Conservation (phyloP, 1,140 invertebrate species). For the Caenorhabditis elegans region DNA sequence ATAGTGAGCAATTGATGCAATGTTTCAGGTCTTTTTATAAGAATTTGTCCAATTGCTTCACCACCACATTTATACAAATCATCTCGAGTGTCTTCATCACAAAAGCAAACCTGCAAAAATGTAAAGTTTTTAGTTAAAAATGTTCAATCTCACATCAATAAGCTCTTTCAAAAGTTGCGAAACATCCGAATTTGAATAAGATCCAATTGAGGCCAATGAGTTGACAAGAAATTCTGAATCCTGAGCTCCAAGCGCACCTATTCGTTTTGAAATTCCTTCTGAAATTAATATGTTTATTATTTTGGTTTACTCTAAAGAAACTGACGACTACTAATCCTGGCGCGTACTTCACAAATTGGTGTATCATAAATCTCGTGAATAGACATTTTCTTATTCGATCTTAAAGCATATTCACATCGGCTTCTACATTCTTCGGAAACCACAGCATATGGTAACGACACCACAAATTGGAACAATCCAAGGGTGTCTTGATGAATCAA, state of each 20-base stretch:
- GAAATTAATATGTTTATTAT: no score
- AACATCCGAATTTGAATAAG: slow-evolving; percentile 30
- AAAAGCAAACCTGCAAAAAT: slow-evolving; percentile 42
- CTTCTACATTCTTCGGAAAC: slow-evolving; percentile 44
- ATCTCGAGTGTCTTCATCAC: slow-evolving; percentile 36
- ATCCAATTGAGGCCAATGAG: slow-evolving; percentile 34
- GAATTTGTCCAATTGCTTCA: slow-evolving; percentile 39
- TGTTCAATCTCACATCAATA: slow-evolving; percentile 29
- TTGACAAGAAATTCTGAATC: slow-evolving; percentile 45
- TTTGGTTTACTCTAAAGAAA: background rate
- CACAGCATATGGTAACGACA: slow-evolving; percentile 38
- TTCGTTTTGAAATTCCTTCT: background rate
- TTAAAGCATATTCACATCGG: slow-evolving; percentile 36
- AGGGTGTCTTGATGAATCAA: slow-evolving; percentile 32
- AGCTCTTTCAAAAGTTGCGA: slow-evolving; percentile 30
- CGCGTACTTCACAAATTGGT: slow-evolving; percentile 28
- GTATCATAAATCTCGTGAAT: slow-evolving; percentile 35
- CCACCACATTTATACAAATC: slow-evolving; percentile 43
- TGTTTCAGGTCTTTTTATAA: slow-evolving; percentile 9
- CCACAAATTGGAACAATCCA: slow-evolving; percentile 46
- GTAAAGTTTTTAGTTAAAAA: background rate
- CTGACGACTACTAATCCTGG: background rate
- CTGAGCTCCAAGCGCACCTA: background rate
- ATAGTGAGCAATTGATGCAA: slow-evolving; percentile 35
- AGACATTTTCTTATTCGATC: slow-evolving; percentile 7